These are phyloP conservation scores for Acheta domesticus DNA, from an alignment of 2,888 invertebrate genomes.

Conservation along the genomic window DNA sequence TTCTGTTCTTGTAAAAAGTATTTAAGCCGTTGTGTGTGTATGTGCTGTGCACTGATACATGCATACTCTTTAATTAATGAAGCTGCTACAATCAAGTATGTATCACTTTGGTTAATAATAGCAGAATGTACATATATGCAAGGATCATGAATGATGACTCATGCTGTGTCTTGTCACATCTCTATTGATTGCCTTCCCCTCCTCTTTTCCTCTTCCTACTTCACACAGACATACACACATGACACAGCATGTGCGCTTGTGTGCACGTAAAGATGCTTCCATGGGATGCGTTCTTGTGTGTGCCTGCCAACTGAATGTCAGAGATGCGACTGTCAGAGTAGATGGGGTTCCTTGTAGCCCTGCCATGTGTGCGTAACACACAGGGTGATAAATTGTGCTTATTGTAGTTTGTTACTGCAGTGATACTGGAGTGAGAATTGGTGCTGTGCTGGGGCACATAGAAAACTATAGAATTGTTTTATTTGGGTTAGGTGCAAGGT, in stretches of 20 bases:
- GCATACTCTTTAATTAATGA: neutral
- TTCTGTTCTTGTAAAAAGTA: slow-evolving; percentile 5
- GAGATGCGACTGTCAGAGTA: neutral
- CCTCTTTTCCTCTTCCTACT: neutral
- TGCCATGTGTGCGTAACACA: neutral
- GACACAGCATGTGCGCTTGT: neutral
- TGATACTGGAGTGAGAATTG: neutral
- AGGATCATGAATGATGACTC: slow-evolving; percentile 9
- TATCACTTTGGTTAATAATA: neutral
- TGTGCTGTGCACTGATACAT: neutral
- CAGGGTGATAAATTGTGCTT: slow-evolving; percentile 18
- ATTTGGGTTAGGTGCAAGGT: too few relatives aligned
- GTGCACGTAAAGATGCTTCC: slow-evolving; percentile 6
- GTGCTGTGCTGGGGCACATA: neutral
- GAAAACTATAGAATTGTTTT: neutral
- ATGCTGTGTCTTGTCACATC: neutral
- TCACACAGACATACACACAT: neutral
- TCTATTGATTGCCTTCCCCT: neutral
- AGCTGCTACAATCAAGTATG: neutral
- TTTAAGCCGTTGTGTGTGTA: slow-evolving; percentile 9
- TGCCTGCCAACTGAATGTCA: neutral
- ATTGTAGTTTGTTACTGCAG: slow-evolving; percentile 4
- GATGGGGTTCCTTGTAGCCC: neutral
- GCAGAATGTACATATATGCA: neutral
- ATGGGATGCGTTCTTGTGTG: neutral